Evolutionary conservation across 2,888 invertebrate genomes (phyloP), one percentile per base, ranked within the genome.

Genomic region (Stenodema calcarata): DNA sequence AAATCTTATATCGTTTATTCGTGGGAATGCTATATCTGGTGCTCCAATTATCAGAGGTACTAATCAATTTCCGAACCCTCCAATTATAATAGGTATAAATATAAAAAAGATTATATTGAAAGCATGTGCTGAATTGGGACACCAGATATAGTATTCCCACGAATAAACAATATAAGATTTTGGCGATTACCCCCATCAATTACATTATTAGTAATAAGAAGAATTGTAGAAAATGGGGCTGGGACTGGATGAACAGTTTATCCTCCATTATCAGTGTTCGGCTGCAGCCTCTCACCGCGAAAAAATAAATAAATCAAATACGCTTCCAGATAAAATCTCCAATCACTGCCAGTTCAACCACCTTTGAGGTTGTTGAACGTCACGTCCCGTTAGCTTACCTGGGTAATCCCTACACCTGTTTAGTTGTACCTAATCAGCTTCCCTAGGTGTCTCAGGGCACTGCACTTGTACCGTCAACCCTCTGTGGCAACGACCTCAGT

Each of bases 81-180:
- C 96, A 92, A 95, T 94, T 93, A 95, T 93, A 92, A 94, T 93
- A 9, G 94, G 94, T 92, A 94, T 94, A 76, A 94, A 93, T 92
- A 95, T 94, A 92, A 95, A 95, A 92, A 96, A 96, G 94, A 95
- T 95, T 94, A 96, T 96, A 91, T 96, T 92, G 91, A 96, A 95
- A 85, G 95, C 96, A 92, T 96, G n/a, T n/a, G n/a, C n/a, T n/a
- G n/a, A 92, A 89, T 96, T 90, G 95, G 94, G 88, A 94, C 94
- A 0, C 95, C 95, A 2, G 96, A 96, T 93, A 96, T 96, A 92
- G 94, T 95, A 12, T 96, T 95, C 83, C 96, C 96, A 0, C 95
- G 95, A 90, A 93, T 96, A 93, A 96, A 96, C 93, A 96, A 95
- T 92, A 94, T 96, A 93, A 95, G 95, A 91, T 96, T 96, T 92